Evolutionary conservation across 2,113 vertebrate species (phyloP).

Genomic region (Meriones unguiculatus): DNA sequence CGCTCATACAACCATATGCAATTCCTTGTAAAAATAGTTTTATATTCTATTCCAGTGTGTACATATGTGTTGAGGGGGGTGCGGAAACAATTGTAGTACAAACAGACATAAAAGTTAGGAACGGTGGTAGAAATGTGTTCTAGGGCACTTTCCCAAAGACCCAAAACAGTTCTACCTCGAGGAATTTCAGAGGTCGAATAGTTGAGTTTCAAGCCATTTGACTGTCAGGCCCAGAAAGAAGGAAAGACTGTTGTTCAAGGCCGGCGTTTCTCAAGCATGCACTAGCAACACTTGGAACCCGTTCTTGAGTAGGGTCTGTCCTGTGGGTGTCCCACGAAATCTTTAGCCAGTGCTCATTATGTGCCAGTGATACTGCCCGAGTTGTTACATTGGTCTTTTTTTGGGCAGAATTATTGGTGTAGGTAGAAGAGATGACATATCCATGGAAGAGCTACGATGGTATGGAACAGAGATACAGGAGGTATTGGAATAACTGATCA

Average conservation of each 20-base stretch:
- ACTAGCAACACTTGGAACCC: not conserved
- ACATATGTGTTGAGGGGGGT: not conserved
- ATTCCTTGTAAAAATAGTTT: not conserved
- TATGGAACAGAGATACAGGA: not conserved
- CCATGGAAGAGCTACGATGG: accelerated
- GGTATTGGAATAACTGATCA: not conserved
- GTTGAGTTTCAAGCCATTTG: not conserved
- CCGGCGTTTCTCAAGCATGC: not conserved
- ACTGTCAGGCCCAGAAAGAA: not conserved
- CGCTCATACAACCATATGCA: accelerated
- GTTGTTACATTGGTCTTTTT: not conserved
- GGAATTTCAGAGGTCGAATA: constrained; percentile 4
- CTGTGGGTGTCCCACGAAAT: not conserved
- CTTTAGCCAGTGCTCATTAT: not conserved
- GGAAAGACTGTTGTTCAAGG: not conserved
- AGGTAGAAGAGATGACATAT: not conserved
- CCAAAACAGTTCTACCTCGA: not conserved
- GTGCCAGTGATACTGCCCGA: not conserved
- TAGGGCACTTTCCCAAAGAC: not conserved
- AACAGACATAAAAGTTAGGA: not conserved
- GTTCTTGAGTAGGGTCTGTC: not conserved
- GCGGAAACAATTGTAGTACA: not conserved
- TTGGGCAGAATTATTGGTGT: not conserved
- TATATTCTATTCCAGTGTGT: not conserved
- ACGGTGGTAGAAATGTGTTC: not conserved